Base-by-base conservation (phyloP, 2,113 vertebrate species). In the Nicator chloris region DNA sequence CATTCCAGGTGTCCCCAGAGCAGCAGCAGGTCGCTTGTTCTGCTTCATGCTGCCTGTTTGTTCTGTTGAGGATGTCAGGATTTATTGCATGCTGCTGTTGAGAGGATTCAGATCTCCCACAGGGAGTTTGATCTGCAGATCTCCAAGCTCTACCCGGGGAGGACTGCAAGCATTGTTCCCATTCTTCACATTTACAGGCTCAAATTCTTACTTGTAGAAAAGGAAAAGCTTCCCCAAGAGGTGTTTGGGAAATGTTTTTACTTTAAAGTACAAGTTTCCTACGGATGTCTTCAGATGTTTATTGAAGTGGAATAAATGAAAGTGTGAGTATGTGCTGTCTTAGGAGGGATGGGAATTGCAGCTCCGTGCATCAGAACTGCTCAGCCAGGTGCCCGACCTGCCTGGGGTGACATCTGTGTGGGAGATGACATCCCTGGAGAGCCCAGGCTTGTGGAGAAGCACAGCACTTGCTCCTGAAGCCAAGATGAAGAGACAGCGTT, bases 181-280 rank as follows among this genome's bases (percentile, higher is more conserved):
- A 37, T 65, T 88, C 69, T 76, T 80, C 88, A 69, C 85, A 80
- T 85, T 93, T 73, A 56, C 71, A 53, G 82, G 79, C 69, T 92
- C 82, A 82, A 72, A 90, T 92, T 82, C 53, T 64, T 78, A 75
- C 90, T 90, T 35, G 63, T 91, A 88, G 85, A 71, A 79, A 69
- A 82, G 85, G 50, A 69, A 93, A 92, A 88, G 19, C 76, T 94
- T 90, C 82, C 92, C 85, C 75, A 72, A 21, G 90, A 90, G 82
- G 71, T 71, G 42, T 51, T 50, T 44, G 66, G 85, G 75, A 93
- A 90, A 77, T 59, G 88, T 45, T 94, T 95, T 87, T 60, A 68
- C 79, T 93, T 93, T 72, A 61, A 95, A 93, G 75, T 76, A 65
- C 82, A 87, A 68, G 75, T 76, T 96, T 96, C 85, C 68, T 93